Base-by-base conservation (phyloP, 2,888 invertebrate species). In the Ormia ochracea region DNA sequence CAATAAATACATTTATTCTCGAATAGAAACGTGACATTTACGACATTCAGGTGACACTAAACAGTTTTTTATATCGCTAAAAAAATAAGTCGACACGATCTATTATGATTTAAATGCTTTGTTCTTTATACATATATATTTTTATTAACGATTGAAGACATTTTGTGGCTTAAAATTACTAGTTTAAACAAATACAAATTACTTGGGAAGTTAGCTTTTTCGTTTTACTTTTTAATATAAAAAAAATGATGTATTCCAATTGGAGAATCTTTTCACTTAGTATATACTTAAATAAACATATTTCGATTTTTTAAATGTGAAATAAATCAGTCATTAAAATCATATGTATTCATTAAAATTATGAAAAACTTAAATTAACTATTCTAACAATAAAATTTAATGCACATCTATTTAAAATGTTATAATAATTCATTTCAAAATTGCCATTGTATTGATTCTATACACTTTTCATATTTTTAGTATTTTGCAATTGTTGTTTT, bases 81-180 rank as follows among this genome's bases (percentile, higher is more conserved):
- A 54, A 45, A 26, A 58, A 33, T 17, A 68, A 68, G 12, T 38
- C 41, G 38, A 4, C 14, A 38, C 38, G 38, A 54, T n/a, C 21
- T 14, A 31, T 48, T 36, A 10, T 54, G 9, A 43, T 48, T 52
- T 59, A 45, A 41, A 31, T 14, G 45, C 7, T 17, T 36, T 21
- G n/a, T 45, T 48, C 4, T 31, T 50, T 38, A 26, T 59, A n/a
- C n/a, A n/a, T n/a, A n/a, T n/a, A 69, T 36, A 36, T 56, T 19
- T 41, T 68, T 38, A 45, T 50, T 17, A 65, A 54, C 43, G 69
- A 56, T 78, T 82, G 81, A 82, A 81, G 81, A 82, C 82, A 82
- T 81, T 76, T 77, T 82, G 81, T 81, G 82, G 78, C 59, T 75
- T 77, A 70, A 65, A 43, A 56, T 41, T 79, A 66, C 19, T 58